Base-by-base conservation (phyloP, 2,888 invertebrate genomes). In the Frankliniella fusca region DNA sequence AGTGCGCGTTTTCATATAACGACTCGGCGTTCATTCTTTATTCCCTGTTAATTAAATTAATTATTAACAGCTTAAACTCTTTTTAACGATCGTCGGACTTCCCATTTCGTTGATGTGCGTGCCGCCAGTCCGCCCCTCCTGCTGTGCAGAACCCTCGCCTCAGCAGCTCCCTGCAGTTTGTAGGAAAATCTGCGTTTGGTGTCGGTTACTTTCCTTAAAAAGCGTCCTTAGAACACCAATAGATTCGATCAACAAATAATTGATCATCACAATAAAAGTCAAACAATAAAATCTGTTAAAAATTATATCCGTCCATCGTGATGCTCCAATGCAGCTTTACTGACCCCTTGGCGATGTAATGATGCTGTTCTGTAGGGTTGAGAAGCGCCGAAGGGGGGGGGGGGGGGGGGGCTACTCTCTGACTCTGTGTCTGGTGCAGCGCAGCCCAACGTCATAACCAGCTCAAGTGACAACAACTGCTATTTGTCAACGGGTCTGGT, bases 391-490 rank as follows among this genome's bases (percentile, higher is more conserved):
- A 3, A 12, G 10, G 54, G 54, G 54, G 54, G 61, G 15, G 61
- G 18, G 61, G 61, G 15, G 70, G 70, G 23, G 27, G 70, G 54
- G 70, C 54, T 5, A 15, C 18, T 54, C 54, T 20, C 54, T 54
- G 70, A 23, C 9, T n/a, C 54, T 54, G 70, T 70, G 70, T 65
- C 70, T 70, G 70, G n/a, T 54, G 54, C 70, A 23, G 70, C 70
- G 70, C 11, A 10, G 70, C 54, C 23, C 70, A 11, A 27, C 70
- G 70, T 76, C 70, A 76, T 76, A 76, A 76, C 70, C 70, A 76
- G 70, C 70, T 76, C 70, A 76, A 76, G 70, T 76, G 70, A 76
- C 70, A 76, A 76, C 70, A 76, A 76, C 70, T 76, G 70, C 70
- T 27, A 76, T 76, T 76, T 76, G 70, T 76, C 70, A 76, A 27